Percentiles rank a stretch among this genome's conserved stretches.
Evolutionary conservation across 1,140 invertebrate genomes (phyloP).

Genomic region (Drosophila burlai): DNA sequence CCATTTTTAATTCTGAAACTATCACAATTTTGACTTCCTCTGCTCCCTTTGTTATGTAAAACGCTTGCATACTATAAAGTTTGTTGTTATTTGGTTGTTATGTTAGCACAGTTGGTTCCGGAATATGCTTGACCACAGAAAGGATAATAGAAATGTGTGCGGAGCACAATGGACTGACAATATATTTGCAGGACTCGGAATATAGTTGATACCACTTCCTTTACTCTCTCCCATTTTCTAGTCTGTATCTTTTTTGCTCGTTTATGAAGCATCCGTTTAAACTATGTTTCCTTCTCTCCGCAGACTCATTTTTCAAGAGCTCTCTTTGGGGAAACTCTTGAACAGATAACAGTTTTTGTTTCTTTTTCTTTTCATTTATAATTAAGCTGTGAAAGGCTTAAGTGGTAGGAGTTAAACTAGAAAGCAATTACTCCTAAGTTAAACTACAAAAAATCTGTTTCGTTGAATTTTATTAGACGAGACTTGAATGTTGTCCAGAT

Average conservation of each 20-base stretch:
- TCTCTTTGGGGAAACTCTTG: neutral
- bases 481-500: neutral
- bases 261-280: slow-evolving; percentile 16
- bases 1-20: neutral
- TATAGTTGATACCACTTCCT: slow-evolving; percentile 10
- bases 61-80: neutral
- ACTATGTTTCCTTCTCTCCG: neutral
- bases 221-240: neutral
- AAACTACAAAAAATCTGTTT: too few species aligned
- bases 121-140: slow-evolving; percentile 33
- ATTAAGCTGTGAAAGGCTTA: neutral
- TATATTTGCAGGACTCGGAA: slow-evolving; percentile 8
- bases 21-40: neutral
- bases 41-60: slow-evolving; percentile 17
- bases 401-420: neutral
- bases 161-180: slow-evolving; percentile 4
- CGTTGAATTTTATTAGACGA: neutral
- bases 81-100: slow-evolving; percentile 21
- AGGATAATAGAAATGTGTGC: slow-evolving; percentile 12
- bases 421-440: neutral
- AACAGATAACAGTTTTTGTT: neutral
- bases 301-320: slow-evolving; percentile 7
- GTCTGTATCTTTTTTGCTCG: neutral
- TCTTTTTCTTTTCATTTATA: neutral
- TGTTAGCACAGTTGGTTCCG: slow-evolving; percentile 22